phyloP scores from a whole-genome alignment of 2,888 invertebrate genomes.

The Cephus pygmeus region DNA sequence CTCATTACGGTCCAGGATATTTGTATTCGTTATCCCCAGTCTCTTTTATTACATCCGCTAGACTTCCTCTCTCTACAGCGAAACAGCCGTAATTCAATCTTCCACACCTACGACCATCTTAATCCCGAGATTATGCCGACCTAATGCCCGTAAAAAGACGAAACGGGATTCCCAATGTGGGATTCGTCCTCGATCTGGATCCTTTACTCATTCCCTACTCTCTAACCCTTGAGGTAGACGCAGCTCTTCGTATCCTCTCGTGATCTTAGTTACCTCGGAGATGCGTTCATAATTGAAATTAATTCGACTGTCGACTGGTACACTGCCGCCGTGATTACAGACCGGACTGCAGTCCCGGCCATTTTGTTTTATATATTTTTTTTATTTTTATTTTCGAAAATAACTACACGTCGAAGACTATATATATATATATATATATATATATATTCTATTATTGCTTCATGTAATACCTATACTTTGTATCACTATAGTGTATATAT shows the following conservation, averaged over 20 bases:
- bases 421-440: too few relatives aligned
- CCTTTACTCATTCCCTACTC: not conserved
- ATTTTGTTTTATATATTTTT: not conserved
- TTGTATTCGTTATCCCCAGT: not conserved
- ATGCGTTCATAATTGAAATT: conserved; percentile 28
- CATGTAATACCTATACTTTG: not conserved
- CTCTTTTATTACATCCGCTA: not conserved
- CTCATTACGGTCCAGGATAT: not conserved
- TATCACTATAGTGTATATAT: not conserved
- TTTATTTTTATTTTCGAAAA: too few relatives aligned
- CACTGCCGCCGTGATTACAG: conserved; percentile 15
- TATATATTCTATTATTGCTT: too few relatives aligned
- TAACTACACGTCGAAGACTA: too few relatives aligned
- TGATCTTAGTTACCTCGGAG: not conserved
- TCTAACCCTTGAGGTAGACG: not conserved
- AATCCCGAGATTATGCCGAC: conserved; percentile 50
- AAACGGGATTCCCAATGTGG: conserved; percentile 14
- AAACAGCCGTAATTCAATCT: conserved; percentile 47
- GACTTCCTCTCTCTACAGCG: not conserved
- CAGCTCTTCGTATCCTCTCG: not conserved
- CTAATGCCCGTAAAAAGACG: conserved; percentile 40
- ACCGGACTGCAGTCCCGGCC: not conserved
- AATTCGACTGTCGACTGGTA: conserved; percentile 23
- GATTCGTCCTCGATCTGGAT: not conserved
- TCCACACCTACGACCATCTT: conserved; percentile 49